Conservation (phyloP, 2,113 vertebrate species). For the Calyptomena viridis region DNA sequence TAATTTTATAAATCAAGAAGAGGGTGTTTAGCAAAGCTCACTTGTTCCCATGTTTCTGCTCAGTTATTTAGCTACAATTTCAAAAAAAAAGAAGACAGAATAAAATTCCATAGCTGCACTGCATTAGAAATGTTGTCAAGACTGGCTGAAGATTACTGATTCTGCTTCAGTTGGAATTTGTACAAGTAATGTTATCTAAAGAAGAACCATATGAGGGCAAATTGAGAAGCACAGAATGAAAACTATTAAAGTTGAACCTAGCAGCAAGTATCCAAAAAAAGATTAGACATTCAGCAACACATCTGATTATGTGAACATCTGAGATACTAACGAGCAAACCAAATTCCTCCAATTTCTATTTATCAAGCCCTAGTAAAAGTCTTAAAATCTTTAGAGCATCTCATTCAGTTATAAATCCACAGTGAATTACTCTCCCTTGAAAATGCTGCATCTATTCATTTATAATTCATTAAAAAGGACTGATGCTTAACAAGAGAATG, state of each 20-base stretch:
- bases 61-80: background rate
- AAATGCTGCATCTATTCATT: background rate
- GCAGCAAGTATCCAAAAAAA: slow-evolving; percentile 12
- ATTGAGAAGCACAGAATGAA: slow-evolving; percentile 53
- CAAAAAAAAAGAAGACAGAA: background rate
- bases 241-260: slow-evolving; percentile 48
- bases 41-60: background rate
- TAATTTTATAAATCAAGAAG: background rate
- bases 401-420: background rate
- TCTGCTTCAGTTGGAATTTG: slow-evolving; percentile 61
- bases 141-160: slow-evolving; percentile 3
- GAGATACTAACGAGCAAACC: background rate
- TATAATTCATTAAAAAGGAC: background rate
- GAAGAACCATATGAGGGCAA: slow-evolving; percentile 68
- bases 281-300: background rate
- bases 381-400: background rate
- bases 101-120: background rate
- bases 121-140: slow-evolving; percentile 56
- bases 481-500: background rate
- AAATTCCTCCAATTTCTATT: background rate
- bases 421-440: background rate
- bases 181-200: slow-evolving; percentile 70
- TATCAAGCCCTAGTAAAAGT: background rate
- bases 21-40: background rate
- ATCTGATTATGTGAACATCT: background rate